Percentiles rank a stretch among this genome's conserved stretches.
These are phyloP conservation scores for Lindbergichthys nudifrons DNA, from an alignment of 2,797 vertebrate genomes.

Conservation along the genomic window DNA sequence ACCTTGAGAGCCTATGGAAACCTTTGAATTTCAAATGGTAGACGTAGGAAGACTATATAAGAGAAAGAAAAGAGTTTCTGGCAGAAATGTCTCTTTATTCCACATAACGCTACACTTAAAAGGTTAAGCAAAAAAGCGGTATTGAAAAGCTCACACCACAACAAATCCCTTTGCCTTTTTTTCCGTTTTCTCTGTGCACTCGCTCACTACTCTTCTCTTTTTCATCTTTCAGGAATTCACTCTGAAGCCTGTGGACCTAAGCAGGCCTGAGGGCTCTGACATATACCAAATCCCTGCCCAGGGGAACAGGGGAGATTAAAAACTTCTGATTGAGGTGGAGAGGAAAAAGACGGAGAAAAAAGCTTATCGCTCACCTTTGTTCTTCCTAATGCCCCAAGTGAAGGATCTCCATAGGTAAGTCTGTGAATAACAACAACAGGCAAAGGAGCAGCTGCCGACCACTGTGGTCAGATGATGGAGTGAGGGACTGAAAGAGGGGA, in stretches of 20 bases:
- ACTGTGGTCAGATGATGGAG: constrained; percentile 69
- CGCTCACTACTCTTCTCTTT: constrained; percentile 76
- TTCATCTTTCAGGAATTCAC: constrained; percentile 82
- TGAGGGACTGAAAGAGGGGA: constrained; percentile 65
- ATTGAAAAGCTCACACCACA: constrained; percentile 63
- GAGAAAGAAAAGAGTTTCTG: constrained; percentile 45
- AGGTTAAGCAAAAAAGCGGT: constrained; percentile 51
- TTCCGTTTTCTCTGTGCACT: constrained; percentile 54
- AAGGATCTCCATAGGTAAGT: constrained; percentile 66
- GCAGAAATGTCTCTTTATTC: constrained; percentile 54
- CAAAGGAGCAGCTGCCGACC: constrained; percentile 62
- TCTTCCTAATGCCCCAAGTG: constrained; percentile 72
- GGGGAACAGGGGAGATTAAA: constrained; percentile 76
- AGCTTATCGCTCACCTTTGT: constrained; percentile 78
- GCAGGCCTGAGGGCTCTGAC: constrained; percentile 74
- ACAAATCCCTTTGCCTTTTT: constrained; percentile 62
- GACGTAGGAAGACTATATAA: constrained; percentile 30
- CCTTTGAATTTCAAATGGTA: constrained; percentile 67
- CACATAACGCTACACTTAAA: constrained; percentile 60
- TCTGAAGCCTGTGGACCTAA: constrained; percentile 74
- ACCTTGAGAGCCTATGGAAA: constrained; percentile 77
- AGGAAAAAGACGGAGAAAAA: constrained; percentile 62
- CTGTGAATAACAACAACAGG: constrained; percentile 65
- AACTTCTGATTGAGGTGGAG: constrained; percentile 79
- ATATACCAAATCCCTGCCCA: constrained; percentile 74